These are phyloP conservation scores for Strigamia maritima DNA, from an alignment of 2,888 invertebrate species.

Conservation along the genomic window DNA sequence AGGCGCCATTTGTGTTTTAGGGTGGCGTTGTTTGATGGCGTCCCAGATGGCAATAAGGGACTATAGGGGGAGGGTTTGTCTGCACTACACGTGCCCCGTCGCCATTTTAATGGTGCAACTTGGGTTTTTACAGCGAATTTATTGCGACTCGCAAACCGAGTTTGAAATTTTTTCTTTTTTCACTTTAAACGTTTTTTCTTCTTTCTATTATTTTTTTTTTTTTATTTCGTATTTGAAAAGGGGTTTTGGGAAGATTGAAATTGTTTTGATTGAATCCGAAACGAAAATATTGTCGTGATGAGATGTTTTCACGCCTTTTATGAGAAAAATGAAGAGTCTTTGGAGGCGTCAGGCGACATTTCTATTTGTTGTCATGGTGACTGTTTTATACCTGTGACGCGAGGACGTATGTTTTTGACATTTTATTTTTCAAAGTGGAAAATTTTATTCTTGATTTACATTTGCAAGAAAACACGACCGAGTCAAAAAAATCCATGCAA, in stretches of 20 bases:
- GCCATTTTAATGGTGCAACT: conserved; percentile 36
- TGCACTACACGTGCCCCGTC: conserved; percentile 6
- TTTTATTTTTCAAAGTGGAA: neutral
- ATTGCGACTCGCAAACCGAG: conserved; percentile 21
- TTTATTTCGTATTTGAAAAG: neutral
- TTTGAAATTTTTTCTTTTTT: conserved; percentile 22
- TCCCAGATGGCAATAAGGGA: conserved; percentile 25
- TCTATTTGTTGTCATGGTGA: neutral
- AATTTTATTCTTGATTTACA: neutral
- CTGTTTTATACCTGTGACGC: conserved; percentile 5
- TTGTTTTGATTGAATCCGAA: neutral
- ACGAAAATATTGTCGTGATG: neutral
- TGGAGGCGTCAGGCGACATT: neutral
- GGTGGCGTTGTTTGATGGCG: conserved; percentile 14
- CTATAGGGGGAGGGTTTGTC: conserved; percentile 3
- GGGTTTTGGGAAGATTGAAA: neutral
- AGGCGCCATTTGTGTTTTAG: conserved; percentile 37
- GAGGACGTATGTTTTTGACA: neutral
- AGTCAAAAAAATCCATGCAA: neutral
- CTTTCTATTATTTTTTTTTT: neutral
- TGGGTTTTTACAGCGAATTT: conserved; percentile 34
- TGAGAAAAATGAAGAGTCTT: neutral
- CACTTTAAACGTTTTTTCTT: neutral
- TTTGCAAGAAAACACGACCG: conserved; percentile 1
- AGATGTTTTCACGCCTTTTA: conserved; percentile 2